These are phyloP conservation scores for Rhadinocentrus ornatus DNA, from an alignment of 2,797 vertebrate species.

Conservation along the genomic window DNA sequence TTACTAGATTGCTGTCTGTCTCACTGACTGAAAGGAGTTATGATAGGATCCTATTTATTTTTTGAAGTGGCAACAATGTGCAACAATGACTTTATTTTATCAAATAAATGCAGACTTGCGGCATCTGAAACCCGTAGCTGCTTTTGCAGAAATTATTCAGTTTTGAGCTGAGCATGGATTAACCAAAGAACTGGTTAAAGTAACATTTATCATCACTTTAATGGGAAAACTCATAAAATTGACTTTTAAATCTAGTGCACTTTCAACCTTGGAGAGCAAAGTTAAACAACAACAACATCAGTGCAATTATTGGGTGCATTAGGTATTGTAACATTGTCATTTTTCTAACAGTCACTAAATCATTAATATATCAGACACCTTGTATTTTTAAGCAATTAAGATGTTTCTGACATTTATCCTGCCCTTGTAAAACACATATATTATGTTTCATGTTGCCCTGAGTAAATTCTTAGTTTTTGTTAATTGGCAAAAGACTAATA, in stretches of 20 bases:
- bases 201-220: neutral
- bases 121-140: conserved; percentile 17
- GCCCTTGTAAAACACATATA: fast-evolving
- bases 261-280: neutral
- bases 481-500: conserved; percentile 5
- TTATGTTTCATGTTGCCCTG: neutral
- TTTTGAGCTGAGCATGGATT: conserved; percentile 3
- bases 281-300: neutral
- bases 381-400: neutral
- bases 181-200: neutral
- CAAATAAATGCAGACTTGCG: conserved; percentile 8
- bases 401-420: neutral
- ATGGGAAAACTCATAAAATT: neutral
- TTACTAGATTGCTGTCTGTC: conserved; percentile 62
- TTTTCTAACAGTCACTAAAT: too few relatives aligned
- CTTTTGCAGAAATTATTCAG: conserved; percentile 23
- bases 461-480: neutral
- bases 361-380: neutral
- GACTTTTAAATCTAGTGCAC: neutral
- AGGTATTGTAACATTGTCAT: neutral
- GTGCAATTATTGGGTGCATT: neutral
- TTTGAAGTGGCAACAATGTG: conserved; percentile 33
- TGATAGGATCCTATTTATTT: conserved; percentile 26
- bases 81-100: conserved; percentile 42
- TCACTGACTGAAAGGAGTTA: conserved; percentile 46